phyloP scores from a whole-genome alignment of 2,797 vertebrate genomes.

The Chelon auratus region DNA sequence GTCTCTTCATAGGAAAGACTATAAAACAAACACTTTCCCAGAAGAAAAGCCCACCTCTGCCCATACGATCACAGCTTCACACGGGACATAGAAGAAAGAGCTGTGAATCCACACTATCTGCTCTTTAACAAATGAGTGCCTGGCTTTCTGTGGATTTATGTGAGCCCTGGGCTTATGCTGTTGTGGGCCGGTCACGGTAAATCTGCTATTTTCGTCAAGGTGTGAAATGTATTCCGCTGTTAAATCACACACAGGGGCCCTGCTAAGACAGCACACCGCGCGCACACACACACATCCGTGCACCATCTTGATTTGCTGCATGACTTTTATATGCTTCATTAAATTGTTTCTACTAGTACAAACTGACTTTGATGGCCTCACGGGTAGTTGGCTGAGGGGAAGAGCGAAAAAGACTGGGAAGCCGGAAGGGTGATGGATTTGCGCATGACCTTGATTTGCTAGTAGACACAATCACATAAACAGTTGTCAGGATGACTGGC shows the following conservation, averaged over 20 bases:
- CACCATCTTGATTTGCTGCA: constrained; percentile 57
- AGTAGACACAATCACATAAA: background rate
- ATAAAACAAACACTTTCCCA: constrained; percentile 58
- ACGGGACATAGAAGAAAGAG: constrained; percentile 35
- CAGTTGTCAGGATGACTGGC: constrained; percentile 1
- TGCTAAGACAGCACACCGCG: constrained; percentile 26
- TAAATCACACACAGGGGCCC: constrained; percentile 70
- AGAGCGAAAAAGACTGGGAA: background rate
- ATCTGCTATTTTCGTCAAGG: constrained; percentile 77
- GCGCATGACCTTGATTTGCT: constrained; percentile 33
- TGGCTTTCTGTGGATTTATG: constrained; percentile 71
- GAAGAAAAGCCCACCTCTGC: constrained; percentile 55
- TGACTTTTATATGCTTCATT: constrained; percentile 65
- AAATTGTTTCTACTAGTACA: constrained; percentile 48
- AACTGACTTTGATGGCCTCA: constrained; percentile 47
- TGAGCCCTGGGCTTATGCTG: constrained; percentile 65
- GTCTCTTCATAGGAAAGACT: constrained; percentile 27
- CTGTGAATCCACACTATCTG: constrained; percentile 60
- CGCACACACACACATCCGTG: background rate
- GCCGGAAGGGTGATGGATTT: constrained; percentile 13
- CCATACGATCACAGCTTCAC: constrained; percentile 52
- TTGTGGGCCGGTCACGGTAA: constrained; percentile 69
- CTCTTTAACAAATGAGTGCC: constrained; percentile 69
- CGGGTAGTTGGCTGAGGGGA: constrained; percentile 5
- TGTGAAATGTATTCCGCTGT: constrained; percentile 73